Evolutionary conservation across 2,113 vertebrate genomes (phyloP), one percentile per base, ranked within the genome.

Genomic region (mouse (Mus musculus)): DNA sequence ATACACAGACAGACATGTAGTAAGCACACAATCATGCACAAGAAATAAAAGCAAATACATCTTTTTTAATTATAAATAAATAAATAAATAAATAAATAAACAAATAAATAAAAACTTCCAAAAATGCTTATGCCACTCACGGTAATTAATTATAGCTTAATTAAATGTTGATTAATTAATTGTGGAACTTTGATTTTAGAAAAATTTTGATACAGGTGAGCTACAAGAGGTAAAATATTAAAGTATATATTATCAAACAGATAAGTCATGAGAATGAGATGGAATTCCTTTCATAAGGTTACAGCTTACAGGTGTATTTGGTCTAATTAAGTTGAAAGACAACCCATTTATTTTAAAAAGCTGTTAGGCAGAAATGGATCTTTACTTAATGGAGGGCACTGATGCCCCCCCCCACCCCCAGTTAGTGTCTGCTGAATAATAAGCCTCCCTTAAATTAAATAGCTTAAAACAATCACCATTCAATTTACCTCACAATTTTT

Each of bases 341-440:
- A 69, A 11, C 46, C 82, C 85, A 39, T 52, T 5, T 93, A 56
- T 56, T 6, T 0, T 76, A 82, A 94, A 97, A 95, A 36, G 26
- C 90, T 87, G 42, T 1, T 95, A 75, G 33, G 95, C 46, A 81
- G n/a, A 90, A 91, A 67, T 46, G 49, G 87, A 88, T 96, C 88
- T 97, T 94, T 93, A 65, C 85, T 97, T 95, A 93, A 20, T 88
- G 78, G 30, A 59, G 17, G 36, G 86, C 24, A 28, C 33, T 59
- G 95, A 80, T 46, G 54, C 76, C 56, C 20, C 20, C n/a, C n/a
- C n/a, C n/a, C n/a, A n/a, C n/a, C n/a, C n/a, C 65, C 65, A 28
- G 12, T 87, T 69, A 82, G n/a, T 73, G 87, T 78, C 72, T 19
- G 26, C 12, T 63, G 8, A 46, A 0, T 22, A 36, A 20, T 42